Base-by-base conservation (phyloP, 2,113 vertebrate species). In the Calyptomena viridis region DNA sequence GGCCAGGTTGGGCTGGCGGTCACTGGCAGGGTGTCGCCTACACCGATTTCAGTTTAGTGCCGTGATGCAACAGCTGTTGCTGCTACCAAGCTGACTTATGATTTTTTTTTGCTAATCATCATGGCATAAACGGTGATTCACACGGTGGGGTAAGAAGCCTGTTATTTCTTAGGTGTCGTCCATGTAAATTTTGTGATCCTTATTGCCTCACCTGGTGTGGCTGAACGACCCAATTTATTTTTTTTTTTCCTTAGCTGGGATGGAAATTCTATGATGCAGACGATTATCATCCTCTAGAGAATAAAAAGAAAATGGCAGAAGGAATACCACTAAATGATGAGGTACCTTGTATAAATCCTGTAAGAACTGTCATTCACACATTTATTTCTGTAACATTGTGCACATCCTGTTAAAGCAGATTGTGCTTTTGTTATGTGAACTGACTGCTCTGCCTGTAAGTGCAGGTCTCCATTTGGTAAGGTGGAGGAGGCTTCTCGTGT, bases 221-320 rank as follows among this genome's bases (percentile, higher is more conserved):
- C 37, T 52, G 62, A 62, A 64, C 14, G 10, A 15, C 16, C 28
- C 6, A 10, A 7, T 31, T n/a, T 31, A 7, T 44, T 31, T 56
- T 0, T 25, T 6, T 37, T 79, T 91, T 90, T 81, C 31, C 89
- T 30, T 96, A 99, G 99, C 91, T 99, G 63, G 98, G 98, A 22
- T 99, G 99, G 98, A 98, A 98, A 31, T 98, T 99, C 87, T 98
- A 98, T 10, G 99, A 99, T 95, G 99, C 98, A 2, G 99, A 99
- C 30, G 96, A 98, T 91, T 99, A 98, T 77, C 99, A 99, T 90
- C 96, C 99, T 14, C 91, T 91, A 40, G 98, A 98, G 93, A 99
- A 99, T 63, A 97, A 96, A 66, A 96, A 95, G 79, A 99, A 99
- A 97, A 99, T 99, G 99, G 71, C 97, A 49, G 94, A 95, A 31